Percentiles rank a stretch among this genome's conserved stretches.
phyloP scores from a whole-genome alignment of 2,888 invertebrate species.

The Autographa gamma region DNA sequence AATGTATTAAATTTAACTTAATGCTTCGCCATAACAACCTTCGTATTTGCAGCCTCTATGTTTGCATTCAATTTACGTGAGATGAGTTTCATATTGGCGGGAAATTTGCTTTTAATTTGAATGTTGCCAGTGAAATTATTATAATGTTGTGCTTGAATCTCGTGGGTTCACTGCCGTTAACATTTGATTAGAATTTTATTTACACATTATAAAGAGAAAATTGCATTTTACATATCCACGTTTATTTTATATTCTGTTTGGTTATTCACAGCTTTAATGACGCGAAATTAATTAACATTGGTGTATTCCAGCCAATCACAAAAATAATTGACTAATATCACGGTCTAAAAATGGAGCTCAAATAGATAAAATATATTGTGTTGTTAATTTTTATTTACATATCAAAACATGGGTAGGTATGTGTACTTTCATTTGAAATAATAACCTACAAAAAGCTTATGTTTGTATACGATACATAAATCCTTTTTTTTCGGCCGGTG shows the following conservation, averaged over 20 bases:
- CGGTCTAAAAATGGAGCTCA: no score
- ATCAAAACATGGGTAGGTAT: neutral
- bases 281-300: no score
- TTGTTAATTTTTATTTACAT: neutral
- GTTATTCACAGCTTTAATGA: no score
- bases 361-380: no score
- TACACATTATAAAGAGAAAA: neutral
- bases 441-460: neutral
- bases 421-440: neutral
- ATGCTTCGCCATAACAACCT: constrained; percentile 44
- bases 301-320: no score
- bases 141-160: constrained; percentile 24
- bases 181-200: neutral
- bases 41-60: constrained; percentile 50
- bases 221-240: neutral
- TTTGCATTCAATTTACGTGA: constrained; percentile 68
- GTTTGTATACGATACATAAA: neutral
- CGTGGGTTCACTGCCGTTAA: neutral
- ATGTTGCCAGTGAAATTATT: constrained; percentile 59
- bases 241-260: no score
- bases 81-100: constrained; percentile 50
- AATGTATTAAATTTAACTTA: constrained; percentile 42
- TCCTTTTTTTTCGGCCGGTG: neutral
- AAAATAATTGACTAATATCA: no score
- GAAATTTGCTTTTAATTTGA: constrained; percentile 68